A percentile compares a stretch with the other conserved stretches of the same genome.
These are phyloP conservation scores for Harpagoxenus sublaevis DNA, from an alignment of 2,888 invertebrate species.

Conservation along the genomic window DNA sequence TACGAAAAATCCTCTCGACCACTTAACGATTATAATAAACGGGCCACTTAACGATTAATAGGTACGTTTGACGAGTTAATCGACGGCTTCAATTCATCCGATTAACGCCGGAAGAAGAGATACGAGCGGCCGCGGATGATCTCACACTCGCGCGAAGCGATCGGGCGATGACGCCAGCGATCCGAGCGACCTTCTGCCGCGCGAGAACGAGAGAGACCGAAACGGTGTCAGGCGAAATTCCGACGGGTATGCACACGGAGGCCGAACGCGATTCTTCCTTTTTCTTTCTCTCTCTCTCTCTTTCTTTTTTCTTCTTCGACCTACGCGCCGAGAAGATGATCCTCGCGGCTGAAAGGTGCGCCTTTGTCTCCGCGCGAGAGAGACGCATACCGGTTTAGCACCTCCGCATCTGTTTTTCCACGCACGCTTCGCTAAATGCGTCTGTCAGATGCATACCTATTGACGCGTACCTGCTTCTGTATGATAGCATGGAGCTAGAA, in stretches of 20 bases:
- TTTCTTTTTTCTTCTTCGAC: neutral
- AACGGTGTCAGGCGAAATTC: slow-evolving; percentile 51
- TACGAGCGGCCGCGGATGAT: slow-evolving; percentile 59
- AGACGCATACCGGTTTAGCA: slow-evolving; percentile 5
- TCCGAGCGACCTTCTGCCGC: slow-evolving; percentile 23
- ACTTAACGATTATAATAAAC: neutral
- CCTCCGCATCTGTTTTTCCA: neutral
- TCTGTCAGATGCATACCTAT: neutral
- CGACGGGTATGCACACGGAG: slow-evolving; percentile 26
- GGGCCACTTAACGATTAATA: neutral
- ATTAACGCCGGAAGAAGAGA: slow-evolving; percentile 39
- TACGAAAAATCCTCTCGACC: neutral
- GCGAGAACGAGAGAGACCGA: slow-evolving; percentile 17
- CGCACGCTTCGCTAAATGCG: neutral
- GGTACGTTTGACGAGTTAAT: neutral
- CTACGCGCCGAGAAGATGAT: slow-evolving; percentile 37
- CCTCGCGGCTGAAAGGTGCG: slow-evolving; percentile 30
- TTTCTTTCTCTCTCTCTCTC: neutral
- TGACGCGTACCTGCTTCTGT: neutral
- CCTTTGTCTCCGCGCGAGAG: slow-evolving; percentile 30
- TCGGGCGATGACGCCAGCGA: slow-evolving; percentile 69
- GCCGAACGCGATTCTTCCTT: slow-evolving; percentile 40
- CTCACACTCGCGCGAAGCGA: slow-evolving; percentile 59
- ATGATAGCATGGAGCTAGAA: neutral
- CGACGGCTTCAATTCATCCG: slow-evolving; percentile 15